Evolutionary conservation across 2,113 vertebrate species (phyloP).

Genomic region (Laterallus jamaicensis): DNA sequence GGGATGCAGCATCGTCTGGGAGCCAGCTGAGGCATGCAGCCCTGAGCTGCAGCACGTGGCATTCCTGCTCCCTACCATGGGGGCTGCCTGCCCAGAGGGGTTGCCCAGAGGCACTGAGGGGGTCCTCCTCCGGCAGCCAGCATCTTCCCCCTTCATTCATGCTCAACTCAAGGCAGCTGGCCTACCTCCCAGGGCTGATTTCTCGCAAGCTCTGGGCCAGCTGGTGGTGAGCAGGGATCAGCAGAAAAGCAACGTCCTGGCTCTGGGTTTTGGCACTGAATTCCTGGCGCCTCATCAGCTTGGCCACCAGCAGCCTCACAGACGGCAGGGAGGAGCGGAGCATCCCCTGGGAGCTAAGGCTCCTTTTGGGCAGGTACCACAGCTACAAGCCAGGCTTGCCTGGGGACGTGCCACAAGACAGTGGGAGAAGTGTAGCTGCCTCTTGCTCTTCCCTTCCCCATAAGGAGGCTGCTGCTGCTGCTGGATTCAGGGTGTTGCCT

Average conservation of each 20-base stretch:
- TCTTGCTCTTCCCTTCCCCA: not conserved
- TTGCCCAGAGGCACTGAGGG: not conserved
- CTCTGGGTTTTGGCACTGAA: not conserved
- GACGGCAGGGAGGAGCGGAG: not conserved
- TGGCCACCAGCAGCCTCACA: not conserved
- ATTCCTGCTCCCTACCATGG: not conserved
- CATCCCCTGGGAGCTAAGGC: not conserved
- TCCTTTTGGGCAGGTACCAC: not conserved
- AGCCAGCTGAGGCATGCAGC: not conserved
- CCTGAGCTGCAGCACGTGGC: not conserved
- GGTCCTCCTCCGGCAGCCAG: not conserved
- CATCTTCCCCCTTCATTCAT: not conserved
- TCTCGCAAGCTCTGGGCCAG: not conserved
- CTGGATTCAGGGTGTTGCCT: not conserved
- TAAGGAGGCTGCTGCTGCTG: not conserved
- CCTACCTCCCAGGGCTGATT: not conserved
- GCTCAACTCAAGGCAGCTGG: not conserved
- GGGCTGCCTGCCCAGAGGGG: accelerated
- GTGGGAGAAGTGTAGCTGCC: not conserved
- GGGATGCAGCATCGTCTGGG: not conserved
- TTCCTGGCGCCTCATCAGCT: not conserved
- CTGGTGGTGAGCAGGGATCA: not conserved
- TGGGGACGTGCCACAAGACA: not conserved
- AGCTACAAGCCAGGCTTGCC: accelerated
- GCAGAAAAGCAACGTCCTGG: not conserved